phyloP scores from a whole-genome alignment of 2,113 vertebrate genomes.

The Solea solea region DNA sequence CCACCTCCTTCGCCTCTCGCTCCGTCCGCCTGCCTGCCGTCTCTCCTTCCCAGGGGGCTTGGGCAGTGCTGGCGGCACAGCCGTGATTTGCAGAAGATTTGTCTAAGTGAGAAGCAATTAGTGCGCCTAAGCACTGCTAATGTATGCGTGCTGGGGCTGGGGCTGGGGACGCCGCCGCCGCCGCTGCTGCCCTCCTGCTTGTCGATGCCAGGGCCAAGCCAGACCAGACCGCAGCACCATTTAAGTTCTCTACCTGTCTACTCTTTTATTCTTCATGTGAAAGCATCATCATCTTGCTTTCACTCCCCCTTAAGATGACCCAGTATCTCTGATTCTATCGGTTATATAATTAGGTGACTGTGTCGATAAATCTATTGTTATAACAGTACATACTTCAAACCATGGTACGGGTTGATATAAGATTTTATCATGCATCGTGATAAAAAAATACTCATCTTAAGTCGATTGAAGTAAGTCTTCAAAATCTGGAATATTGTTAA shows the following conservation, averaged over 20 bases:
- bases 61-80: slow-evolving; percentile 79
- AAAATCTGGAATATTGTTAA: no score
- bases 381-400: neutral
- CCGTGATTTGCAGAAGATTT: slow-evolving; percentile 86
- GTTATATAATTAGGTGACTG: slow-evolving; percentile 43
- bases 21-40: slow-evolving; percentile 78
- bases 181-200: slow-evolving; percentile 38
- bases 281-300: slow-evolving; percentile 45
- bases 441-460: no score
- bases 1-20: slow-evolving; percentile 63
- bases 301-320: slow-evolving; percentile 51
- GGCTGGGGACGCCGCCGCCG: slow-evolving; percentile 7
- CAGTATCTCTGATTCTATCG: slow-evolving; percentile 57
- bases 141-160: slow-evolving; percentile 79
- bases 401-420: no score
- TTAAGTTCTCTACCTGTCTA: slow-evolving; percentile 33
- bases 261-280: slow-evolving; percentile 56
- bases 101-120: slow-evolving; percentile 89
- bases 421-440: no score
- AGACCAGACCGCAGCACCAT: slow-evolving; percentile 37
- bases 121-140: slow-evolving; percentile 83
- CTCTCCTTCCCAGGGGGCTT: slow-evolving; percentile 77
- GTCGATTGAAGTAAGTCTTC: no score
- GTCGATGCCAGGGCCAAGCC: slow-evolving; percentile 52
- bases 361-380: slow-evolving; percentile 21